Percentiles rank a stretch among this genome's conserved stretches.
Evolutionary conservation across 1,140 invertebrate species (phyloP).

Genomic region (Heterodera schachtii): DNA sequence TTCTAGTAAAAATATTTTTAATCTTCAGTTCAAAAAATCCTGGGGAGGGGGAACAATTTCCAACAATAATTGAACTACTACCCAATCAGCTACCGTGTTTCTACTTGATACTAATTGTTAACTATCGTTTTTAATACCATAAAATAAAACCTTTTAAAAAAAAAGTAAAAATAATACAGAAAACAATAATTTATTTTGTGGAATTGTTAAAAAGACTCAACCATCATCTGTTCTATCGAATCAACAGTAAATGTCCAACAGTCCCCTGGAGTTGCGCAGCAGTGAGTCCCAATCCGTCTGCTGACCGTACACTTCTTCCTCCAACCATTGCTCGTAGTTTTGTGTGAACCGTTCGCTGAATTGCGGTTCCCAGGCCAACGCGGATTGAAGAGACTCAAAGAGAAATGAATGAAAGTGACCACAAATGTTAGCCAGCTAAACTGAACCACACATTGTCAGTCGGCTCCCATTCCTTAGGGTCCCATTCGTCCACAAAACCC

Average conservation of each 20-base stretch:
- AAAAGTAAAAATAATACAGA: too few relatives aligned
- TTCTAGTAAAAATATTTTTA: too few relatives aligned
- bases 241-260: conserved; percentile 33
- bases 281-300: conserved; percentile 72
- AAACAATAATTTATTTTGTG: too few relatives aligned
- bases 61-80: too few relatives aligned
- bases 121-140: too few relatives aligned
- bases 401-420: conserved; percentile 1
- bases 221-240: neutral
- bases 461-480: conserved; percentile 29
- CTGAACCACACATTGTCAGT: conserved; percentile 19
- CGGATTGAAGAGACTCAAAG: conserved; percentile 77
- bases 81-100: too few relatives aligned
- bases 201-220: too few relatives aligned
- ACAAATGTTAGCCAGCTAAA: too few relatives aligned
- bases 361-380: conserved; percentile 74
- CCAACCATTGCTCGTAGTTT: conserved; percentile 92
- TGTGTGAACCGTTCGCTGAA: conserved; percentile 84
- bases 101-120: too few relatives aligned
- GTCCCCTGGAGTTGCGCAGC: conserved; percentile 29
- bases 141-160: too few relatives aligned
- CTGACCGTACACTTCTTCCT: conserved; percentile 90
- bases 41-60: too few relatives aligned
- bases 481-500: conserved; percentile 23
- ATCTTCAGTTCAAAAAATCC: too few relatives aligned